Conservation (phyloP, 2,888 invertebrate species). For the Polyommatus iphigenia region DNA sequence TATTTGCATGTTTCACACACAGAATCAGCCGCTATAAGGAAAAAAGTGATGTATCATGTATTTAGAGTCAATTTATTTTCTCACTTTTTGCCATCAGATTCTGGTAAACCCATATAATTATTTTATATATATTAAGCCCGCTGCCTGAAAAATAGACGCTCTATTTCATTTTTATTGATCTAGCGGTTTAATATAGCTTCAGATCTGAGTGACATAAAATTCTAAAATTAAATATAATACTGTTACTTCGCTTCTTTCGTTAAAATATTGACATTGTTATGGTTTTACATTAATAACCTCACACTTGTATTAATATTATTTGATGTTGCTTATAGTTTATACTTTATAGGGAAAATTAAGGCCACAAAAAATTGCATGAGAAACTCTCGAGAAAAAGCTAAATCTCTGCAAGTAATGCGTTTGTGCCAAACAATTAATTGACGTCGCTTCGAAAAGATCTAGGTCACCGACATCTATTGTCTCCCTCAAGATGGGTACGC, state of each 20-base stretch:
- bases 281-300: neutral
- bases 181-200: neutral
- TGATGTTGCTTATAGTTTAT: neutral
- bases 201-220: no score
- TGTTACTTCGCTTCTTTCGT: no score
- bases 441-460: conserved; percentile 8
- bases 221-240: no score
- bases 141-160: neutral
- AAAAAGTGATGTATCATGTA: no score
- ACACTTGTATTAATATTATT: neutral
- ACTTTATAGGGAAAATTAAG: neutral
- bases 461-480: conserved; percentile 19
- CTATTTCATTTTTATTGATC: neutral
- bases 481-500: conserved; percentile 7
- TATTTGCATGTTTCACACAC: no score
- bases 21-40: no score
- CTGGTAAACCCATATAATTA: no score
- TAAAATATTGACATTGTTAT: no score
- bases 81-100: no score
- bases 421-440: conserved; percentile 19
- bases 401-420: conserved; percentile 21
- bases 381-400: neutral
- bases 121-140: neutral
- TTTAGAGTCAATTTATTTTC: no score
- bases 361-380: neutral